Conservation (phyloP, 2,888 invertebrate genomes). For the Megalurothrips usitatus region DNA sequence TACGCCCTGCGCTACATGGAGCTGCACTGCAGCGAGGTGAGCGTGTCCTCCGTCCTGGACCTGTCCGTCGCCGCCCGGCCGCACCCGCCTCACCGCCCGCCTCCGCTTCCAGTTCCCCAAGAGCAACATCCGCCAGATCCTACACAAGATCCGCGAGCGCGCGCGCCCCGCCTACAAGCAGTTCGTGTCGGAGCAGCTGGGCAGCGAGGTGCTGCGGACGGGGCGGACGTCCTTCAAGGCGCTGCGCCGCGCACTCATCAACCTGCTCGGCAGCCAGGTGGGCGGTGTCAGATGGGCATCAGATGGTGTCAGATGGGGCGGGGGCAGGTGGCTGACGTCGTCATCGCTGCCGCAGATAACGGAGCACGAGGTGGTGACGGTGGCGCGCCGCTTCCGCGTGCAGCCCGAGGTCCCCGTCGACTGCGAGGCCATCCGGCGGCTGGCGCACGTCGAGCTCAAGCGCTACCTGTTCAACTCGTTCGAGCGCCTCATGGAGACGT, state of each 20-base stretch:
- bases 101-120: conserved; percentile 59
- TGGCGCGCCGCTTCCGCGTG: conserved; percentile 66
- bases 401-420: conserved; percentile 50
- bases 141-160: conserved; percentile 68
- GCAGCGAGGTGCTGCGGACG: conserved; percentile 32
- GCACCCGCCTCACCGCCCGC: not conserved
- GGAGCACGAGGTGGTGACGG: conserved; percentile 74
- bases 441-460: conserved; percentile 67
- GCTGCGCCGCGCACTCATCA: not conserved
- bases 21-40: conserved; percentile 64
- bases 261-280: not conserved
- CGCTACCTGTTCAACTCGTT: conserved; percentile 68
- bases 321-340: not conserved
- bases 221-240: not conserved
- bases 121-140: conserved; percentile 65
- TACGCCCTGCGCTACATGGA: conserved; percentile 87
- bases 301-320: not conserved
- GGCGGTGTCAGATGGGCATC: not conserved
- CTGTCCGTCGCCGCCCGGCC: too few relatives aligned
- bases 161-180: conserved; percentile 67
- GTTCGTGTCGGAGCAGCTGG: conserved; percentile 66
- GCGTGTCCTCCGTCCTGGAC: conserved; percentile 31
- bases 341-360: conserved; percentile 50
- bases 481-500: conserved; percentile 56
- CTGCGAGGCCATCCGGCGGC: conserved; percentile 52